These are phyloP conservation scores for Neopipo cinnamomea DNA, from an alignment of 2,113 vertebrate genomes.

Conservation along the genomic window DNA sequence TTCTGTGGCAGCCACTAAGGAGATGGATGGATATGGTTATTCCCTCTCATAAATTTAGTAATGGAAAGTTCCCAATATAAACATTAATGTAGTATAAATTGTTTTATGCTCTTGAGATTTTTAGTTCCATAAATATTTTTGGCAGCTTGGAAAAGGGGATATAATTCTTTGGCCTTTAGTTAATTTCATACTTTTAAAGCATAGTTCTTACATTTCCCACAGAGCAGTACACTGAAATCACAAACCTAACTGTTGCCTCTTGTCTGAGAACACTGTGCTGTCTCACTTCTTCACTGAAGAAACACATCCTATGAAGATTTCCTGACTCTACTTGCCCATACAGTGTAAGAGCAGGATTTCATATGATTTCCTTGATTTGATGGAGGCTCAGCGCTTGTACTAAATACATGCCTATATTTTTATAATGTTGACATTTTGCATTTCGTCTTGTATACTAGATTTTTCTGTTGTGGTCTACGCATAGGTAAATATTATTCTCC, in stretches of 20 bases:
- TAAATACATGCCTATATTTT: not conserved
- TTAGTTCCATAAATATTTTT: constrained; percentile 43
- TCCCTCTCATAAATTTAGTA: constrained; percentile 9
- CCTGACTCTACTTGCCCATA: not conserved
- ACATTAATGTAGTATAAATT: constrained; percentile 24
- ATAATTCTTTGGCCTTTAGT: not conserved
- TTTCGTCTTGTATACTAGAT: not conserved
- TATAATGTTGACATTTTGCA: not conserved
- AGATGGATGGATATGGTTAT: constrained; percentile 17
- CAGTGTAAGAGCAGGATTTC: not conserved
- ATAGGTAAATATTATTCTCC: not conserved
- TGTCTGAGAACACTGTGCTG: not conserved
- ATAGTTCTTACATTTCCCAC: not conserved
- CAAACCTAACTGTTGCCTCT: not conserved
- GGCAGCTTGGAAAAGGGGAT: not conserved
- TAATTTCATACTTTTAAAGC: constrained; percentile 19
- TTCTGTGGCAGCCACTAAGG: not conserved
- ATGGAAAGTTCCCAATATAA: constrained; percentile 37
- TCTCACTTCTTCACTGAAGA: not conserved
- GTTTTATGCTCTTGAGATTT: constrained; percentile 49
- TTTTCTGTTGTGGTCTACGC: not conserved
- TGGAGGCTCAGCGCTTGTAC: not conserved
- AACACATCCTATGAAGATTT: not conserved
- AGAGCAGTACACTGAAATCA: not conserved
- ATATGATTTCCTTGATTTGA: not conserved